Conservation (phyloP, 2,888 invertebrate species). For the Julus scandinavius region DNA sequence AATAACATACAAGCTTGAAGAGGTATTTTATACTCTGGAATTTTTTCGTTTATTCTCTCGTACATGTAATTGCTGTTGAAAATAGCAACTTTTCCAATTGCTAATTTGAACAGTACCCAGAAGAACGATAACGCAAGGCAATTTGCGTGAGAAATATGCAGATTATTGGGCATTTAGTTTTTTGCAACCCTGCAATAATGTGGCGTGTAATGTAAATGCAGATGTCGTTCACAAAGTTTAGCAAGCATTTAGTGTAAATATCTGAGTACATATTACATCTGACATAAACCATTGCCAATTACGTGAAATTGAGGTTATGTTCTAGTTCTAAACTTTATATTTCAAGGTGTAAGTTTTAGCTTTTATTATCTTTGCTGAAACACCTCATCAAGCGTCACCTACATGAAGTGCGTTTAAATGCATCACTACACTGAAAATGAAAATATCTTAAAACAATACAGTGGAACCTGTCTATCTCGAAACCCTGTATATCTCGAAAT, state of each 20-base stretch:
- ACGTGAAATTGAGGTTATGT: too few relatives aligned
- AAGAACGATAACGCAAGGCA: not conserved
- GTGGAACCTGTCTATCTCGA: too few relatives aligned
- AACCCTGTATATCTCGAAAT: too few relatives aligned
- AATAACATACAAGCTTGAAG: not conserved
- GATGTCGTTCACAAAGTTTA: not conserved
- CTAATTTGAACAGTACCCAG: not conserved
- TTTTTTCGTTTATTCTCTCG: not conserved
- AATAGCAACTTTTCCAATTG: not conserved
- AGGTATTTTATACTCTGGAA: not conserved
- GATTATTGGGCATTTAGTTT: not conserved
- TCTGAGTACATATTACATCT: too few relatives aligned
- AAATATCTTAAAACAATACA: too few relatives aligned
- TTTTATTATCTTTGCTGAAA: too few relatives aligned
- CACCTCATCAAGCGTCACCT: too few relatives aligned
- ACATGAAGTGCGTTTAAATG: too few relatives aligned
- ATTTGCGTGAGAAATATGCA: not conserved
- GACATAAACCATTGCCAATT: too few relatives aligned
- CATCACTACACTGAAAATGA: too few relatives aligned
- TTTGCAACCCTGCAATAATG: not conserved
- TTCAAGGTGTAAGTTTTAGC: too few relatives aligned
- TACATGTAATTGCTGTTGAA: not conserved
- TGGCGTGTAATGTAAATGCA: not conserved
- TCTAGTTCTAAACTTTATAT: too few relatives aligned
- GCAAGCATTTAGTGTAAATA: not conserved